Conservation (phyloP, 2,797 vertebrate species). For the Oryzias dopingdopingensis region DNA sequence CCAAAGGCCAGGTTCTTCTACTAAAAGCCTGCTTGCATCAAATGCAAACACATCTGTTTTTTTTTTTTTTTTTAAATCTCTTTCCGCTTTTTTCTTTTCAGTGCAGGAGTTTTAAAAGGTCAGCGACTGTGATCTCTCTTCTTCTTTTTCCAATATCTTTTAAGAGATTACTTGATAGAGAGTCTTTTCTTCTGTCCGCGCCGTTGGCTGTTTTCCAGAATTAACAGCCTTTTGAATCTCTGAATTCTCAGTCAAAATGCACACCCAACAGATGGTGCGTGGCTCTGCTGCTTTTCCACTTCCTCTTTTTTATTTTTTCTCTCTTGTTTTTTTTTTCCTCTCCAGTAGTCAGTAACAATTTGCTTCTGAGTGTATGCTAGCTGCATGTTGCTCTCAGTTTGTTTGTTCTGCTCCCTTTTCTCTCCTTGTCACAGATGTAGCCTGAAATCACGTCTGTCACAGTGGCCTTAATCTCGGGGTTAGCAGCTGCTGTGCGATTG, state of each 20-base stretch:
- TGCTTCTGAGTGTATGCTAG: constrained; percentile 41
- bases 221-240: constrained; percentile 45
- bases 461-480: constrained; percentile 70
- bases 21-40: constrained; percentile 45
- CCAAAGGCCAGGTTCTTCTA: constrained; percentile 44
- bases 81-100: constrained; percentile 28
- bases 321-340: constrained; percentile 18
- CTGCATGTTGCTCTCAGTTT: constrained; percentile 40
- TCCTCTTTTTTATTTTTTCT: constrained; percentile 9
- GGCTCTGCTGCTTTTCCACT: constrained; percentile 36
- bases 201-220: constrained; percentile 26
- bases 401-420: constrained; percentile 60
- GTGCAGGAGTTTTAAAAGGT: constrained; percentile 14
- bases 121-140: constrained; percentile 10
- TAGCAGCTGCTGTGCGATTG: constrained; percentile 63
- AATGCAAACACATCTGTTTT: constrained; percentile 41
- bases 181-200: constrained; percentile 2
- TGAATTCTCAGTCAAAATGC: constrained; percentile 47
- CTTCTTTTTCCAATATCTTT: constrained; percentile 16
- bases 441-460: constrained; percentile 68
- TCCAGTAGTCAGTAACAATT: constrained; percentile 51
- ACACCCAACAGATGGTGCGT: constrained; percentile 64
- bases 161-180: constrained; percentile 27
- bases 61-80: constrained; percentile 7
- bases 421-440: constrained; percentile 65